Percentiles rank a stretch among this genome's conserved stretches.
Conservation (phyloP, 1,140 invertebrate genomes). For the Aphis gossypii region DNA sequence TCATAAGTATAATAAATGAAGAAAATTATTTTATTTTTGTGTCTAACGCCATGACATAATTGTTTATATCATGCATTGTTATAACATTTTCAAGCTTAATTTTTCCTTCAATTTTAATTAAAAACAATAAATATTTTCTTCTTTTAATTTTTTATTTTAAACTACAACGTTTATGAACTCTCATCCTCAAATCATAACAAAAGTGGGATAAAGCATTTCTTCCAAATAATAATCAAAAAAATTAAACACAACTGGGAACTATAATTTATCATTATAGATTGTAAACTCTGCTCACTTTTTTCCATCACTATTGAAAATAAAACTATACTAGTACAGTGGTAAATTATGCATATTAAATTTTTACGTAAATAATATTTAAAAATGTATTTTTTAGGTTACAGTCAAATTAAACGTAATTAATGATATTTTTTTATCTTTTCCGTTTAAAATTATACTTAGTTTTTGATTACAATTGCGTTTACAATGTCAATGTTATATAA, state of each 20-base stretch:
- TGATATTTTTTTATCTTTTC: neutral
- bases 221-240: too few relatives aligned
- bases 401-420: neutral
- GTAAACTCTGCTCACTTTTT: too few relatives aligned
- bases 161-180: too few relatives aligned
- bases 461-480: neutral
- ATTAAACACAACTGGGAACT: too few relatives aligned
- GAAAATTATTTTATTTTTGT: too few relatives aligned
- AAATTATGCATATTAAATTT: too few relatives aligned
- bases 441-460: neutral
- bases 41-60: neutral
- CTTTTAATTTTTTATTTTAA: neutral
- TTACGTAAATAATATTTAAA: neutral
- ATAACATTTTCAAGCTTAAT: neutral
- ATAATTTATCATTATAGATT: too few relatives aligned
- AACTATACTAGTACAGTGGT: too few relatives aligned
- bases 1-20: too few relatives aligned
- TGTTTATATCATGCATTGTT: neutral
- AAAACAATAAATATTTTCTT: neutral
- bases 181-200: too few relatives aligned
- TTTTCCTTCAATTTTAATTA: neutral
- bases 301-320: too few relatives aligned
- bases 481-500: neutral
- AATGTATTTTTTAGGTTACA: neutral
- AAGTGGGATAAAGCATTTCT: too few relatives aligned